phyloP scores from a whole-genome alignment of 2,888 invertebrate species.

The Polyommatus iphigenia region DNA sequence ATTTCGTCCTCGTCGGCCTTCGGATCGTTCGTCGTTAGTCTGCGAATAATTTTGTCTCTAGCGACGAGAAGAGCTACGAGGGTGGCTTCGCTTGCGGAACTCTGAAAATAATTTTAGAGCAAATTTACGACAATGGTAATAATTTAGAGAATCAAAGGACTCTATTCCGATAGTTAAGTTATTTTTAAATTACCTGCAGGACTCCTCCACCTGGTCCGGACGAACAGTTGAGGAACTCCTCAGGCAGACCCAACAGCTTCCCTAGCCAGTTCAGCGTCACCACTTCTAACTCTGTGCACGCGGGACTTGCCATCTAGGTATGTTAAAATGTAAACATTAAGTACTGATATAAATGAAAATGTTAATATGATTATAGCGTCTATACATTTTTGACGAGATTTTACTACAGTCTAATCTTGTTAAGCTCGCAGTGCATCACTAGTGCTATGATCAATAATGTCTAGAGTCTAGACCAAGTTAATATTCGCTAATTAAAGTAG shows the following conservation, averaged over 20 bases:
- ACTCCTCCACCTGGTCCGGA: constrained; percentile 91
- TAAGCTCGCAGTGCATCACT: too few relatives aligned
- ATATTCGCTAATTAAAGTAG: too few relatives aligned
- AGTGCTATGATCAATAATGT: too few relatives aligned
- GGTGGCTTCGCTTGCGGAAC: constrained; percentile 95
- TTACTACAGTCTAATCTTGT: too few relatives aligned
- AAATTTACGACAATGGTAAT: neutral
- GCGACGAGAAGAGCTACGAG: constrained; percentile 90
- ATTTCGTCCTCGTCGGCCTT: constrained; percentile 82
- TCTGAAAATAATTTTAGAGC: constrained; percentile 72
- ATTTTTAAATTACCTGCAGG: constrained; percentile 83
- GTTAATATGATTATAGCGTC: neutral
- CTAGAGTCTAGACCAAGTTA: too few relatives aligned
- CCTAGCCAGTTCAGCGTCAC: constrained; percentile 96
- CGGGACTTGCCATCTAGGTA: constrained; percentile 87
- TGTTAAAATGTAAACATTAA: constrained; percentile 35
- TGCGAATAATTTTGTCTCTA: constrained; percentile 83
- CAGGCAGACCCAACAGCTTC: constrained; percentile 89
- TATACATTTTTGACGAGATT: too few relatives aligned
- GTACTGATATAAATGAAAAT: neutral
- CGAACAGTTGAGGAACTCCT: constrained; percentile 88
- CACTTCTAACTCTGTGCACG: constrained; percentile 95
- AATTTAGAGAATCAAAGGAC: neutral
- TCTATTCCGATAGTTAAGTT: neutral
- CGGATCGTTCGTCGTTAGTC: constrained; percentile 77